Conservation (phyloP, 2,888 invertebrate genomes). For the Meteorus cinctellus region DNA sequence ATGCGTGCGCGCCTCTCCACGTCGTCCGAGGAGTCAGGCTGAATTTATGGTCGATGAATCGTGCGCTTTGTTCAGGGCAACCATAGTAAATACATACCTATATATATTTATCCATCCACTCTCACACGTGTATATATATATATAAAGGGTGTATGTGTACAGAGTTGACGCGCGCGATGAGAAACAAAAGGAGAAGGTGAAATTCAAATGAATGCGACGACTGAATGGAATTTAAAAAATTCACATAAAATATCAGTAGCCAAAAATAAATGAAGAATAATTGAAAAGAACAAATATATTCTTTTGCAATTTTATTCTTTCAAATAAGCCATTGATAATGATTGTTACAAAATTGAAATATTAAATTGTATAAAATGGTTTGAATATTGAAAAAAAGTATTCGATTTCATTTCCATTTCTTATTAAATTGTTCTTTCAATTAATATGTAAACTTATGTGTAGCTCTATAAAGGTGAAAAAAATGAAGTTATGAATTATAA, state of each 20-base stretch:
- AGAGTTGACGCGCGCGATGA: constrained; percentile 31
- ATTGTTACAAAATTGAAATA: too few species aligned
- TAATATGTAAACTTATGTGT: neutral
- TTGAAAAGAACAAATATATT: neutral
- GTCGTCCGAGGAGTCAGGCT: constrained; percentile 42
- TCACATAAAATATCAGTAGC: constrained; percentile 18
- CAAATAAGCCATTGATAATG: too few species aligned
- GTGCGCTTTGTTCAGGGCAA: constrained; percentile 52
- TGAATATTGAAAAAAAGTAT: too few species aligned
- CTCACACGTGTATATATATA: neutral
- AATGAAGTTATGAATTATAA: neutral
- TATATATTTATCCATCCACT: neutral
- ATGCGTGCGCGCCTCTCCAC: constrained; percentile 36
- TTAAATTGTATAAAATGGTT: too few species aligned
- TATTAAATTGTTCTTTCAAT: too few species aligned
- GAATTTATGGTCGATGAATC: constrained; percentile 59
- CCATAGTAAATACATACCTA: constrained; percentile 19
- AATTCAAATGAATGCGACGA: constrained; percentile 37
- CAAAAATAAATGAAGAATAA: neutral
- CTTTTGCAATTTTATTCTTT: too few species aligned
- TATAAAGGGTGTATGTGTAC: constrained; percentile 21
- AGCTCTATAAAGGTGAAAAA: neutral
- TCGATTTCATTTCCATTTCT: too few species aligned
- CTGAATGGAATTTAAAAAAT: constrained; percentile 35
- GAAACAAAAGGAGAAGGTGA: constrained; percentile 44